Evolutionary conservation across 2,888 invertebrate species (phyloP), one percentile per base, ranked within the genome.

Genomic region (Machimus atricapillus): DNA sequence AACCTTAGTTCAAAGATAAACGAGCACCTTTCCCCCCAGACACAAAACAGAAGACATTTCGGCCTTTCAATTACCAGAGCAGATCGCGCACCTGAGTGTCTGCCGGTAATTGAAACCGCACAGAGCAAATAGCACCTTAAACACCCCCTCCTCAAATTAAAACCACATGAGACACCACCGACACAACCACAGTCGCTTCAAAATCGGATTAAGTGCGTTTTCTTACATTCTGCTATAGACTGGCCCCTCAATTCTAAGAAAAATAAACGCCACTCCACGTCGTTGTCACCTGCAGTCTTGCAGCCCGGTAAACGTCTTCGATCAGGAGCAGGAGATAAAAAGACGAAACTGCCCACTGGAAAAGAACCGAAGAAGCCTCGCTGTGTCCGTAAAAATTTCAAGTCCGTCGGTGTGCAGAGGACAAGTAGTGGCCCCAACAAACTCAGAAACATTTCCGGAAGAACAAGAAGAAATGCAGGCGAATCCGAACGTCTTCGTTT

Each of bases 191-290:
- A 85, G 52, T 85, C 85, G 74, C 46, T 74, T 58, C 73, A 46
- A 85, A 85, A 85, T 85, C 85, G 85, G 85, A 85, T 85, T 85
- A 85, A 85, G 85, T 85, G 85, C 85, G 85, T 85, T 85, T 85
- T 85, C 73, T 74, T 74, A 85, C 52, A 40, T 74, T 34, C 43
- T 74, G 74, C 43, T 73, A 85, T 82, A 82, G 82, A 82, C 82
- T 82, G 82, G 58, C 82, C 82, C 23, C 37, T 19, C 37, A 40
- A 19, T 23, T 58, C 82, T 40, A 46, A 74, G 34, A 73, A 37
- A 73, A 85, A 8, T 74, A 40, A 85, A 31, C 31, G 74, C 43
- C 85, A 46, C 34, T 27, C 43, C n/a, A n/a, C n/a, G 31, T 23
- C 27, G 56, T 73, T 14, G 58, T 43, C 14, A 58, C 82, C 56